Percentiles rank a stretch among this genome's conserved stretches.
These are phyloP conservation scores for Phenganax marumi DNA, from an alignment of 92 coral and sea anemone species.

Conservation along the genomic window DNA sequence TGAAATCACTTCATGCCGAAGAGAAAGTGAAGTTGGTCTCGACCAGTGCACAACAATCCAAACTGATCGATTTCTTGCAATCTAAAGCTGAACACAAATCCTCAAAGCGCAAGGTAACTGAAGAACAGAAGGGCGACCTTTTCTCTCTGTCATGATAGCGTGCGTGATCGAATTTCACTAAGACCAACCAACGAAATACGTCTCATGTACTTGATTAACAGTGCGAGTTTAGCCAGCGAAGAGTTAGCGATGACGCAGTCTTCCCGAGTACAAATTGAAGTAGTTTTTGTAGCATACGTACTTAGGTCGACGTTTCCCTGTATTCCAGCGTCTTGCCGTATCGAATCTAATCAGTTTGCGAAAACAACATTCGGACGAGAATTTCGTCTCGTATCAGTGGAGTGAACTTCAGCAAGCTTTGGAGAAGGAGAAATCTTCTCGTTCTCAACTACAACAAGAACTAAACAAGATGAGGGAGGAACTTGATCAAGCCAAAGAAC, in stretches of 20 bases:
- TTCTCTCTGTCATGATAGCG: background rate
- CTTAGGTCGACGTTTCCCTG: background rate
- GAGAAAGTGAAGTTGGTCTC: conserved; percentile 94
- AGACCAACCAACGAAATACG: too few relatives aligned
- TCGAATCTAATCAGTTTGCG: conserved; percentile 57
- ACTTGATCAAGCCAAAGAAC: conserved; percentile 75
- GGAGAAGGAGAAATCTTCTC: conserved; percentile 87
- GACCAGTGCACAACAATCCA: conserved; percentile 88
- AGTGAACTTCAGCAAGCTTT: conserved; percentile 91
- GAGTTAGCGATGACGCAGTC: too few relatives aligned
- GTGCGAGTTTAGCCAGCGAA: too few relatives aligned
- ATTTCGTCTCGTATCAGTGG: conserved; percentile 88
- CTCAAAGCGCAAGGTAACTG: conserved; percentile 64
- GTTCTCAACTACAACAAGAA: conserved; percentile 87
- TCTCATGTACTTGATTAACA: too few relatives aligned
- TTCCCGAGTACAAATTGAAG: too few relatives aligned
- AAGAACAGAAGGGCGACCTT: background rate
- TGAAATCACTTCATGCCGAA: conserved; percentile 94
- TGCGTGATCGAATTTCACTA: background rate
- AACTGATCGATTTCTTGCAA: conserved; percentile 95
- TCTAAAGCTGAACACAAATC: conserved; percentile 83
- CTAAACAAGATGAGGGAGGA: conserved; percentile 81
- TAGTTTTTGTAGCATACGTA: background rate
- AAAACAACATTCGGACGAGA: conserved; percentile 73
- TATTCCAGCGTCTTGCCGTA: conserved; percentile 36